Base-by-base conservation (phyloP, 2,888 invertebrate genomes). In the Automeris io region DNA sequence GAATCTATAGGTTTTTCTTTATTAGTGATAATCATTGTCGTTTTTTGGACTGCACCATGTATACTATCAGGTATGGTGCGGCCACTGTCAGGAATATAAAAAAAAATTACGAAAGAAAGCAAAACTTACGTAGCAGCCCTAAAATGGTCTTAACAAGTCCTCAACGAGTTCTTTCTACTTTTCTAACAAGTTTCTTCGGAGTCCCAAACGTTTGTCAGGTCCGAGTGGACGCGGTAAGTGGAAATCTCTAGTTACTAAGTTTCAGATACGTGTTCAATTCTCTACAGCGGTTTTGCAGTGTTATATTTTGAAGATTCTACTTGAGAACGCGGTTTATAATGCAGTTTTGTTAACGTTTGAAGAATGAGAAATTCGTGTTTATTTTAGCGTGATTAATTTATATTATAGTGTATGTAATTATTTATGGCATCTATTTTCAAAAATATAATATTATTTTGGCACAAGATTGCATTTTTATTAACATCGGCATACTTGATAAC, bases 191-290 rank as follows among this genome's bases (percentile, higher is more conserved):
- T 83, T 81, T 65, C 51, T 47, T 45, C 54, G 51, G 57, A 70
- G 66, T 69, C 70, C 71, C 71, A 64, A 80, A 69, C 73, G 76
- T 75, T 81, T 80, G 74, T 79, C 74, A 73, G 69, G 69, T 62
- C 33, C 51, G 61, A 76, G 73, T 74, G 71, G 72, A 70, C 74
- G 66, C 59, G 64, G 55, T 70, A 74, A 76, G 65, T 60, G 63
- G 57, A 70, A 74, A 76, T 72, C 70, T 69, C 54, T 55, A 62
- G 70, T 74, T 70, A 65, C 64, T 40, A 72, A 74, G 61, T 74
- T 70, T 59, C 46, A 48, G 49, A 55, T 57, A 64, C 62, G 57
- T 66, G 60, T 54, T 46, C 37, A 23, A 32, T 32, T 22, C 31
- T 31, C 32, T 12, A 32, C 23, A 32, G 32, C 18, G 21, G 26